Conservation (phyloP, 2,113 vertebrate genomes). For the Indri indri region DNA sequence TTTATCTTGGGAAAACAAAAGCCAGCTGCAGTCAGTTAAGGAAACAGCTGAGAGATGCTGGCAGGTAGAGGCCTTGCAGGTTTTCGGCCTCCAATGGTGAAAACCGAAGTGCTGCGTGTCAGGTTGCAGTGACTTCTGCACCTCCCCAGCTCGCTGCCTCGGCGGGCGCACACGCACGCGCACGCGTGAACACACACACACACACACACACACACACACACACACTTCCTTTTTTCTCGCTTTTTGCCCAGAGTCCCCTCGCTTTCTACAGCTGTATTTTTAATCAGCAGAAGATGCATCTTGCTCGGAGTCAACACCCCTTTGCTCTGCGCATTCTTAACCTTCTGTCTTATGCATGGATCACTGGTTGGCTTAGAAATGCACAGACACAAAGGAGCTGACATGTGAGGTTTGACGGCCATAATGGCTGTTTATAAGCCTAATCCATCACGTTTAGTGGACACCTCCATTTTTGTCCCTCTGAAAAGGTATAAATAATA, state of each 20-base stretch:
- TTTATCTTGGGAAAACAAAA: constrained; percentile 86
- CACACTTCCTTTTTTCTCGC: background rate
- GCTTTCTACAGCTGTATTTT: constrained; percentile 93
- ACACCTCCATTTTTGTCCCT: constrained; percentile 98
- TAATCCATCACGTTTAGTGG: constrained; percentile 99
- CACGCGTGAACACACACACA: too few species aligned
- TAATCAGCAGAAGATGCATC: constrained; percentile 96
- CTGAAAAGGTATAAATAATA: constrained; percentile 99
- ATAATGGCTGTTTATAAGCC: constrained; percentile 99
- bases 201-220: rapidly evolving
- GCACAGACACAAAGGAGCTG: constrained; percentile 96
- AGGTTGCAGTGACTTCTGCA: constrained; percentile 62
- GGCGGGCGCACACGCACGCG: rapidly evolving
- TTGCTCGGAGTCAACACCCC: constrained; percentile 92
- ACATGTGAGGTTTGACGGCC: constrained; percentile 97
- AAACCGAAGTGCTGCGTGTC: constrained; percentile 72
- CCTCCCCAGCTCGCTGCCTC: background rate
- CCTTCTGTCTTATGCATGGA: constrained; percentile 97
- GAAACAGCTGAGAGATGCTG: constrained; percentile 77
- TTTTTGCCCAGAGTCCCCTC: background rate
- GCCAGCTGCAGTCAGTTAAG: constrained; percentile 82
- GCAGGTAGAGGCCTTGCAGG: constrained; percentile 77
- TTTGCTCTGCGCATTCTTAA: constrained; percentile 94
- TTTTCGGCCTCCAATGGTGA: constrained; percentile 75
- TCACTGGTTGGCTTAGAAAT: constrained; percentile 99